Conservation (phyloP, 2,888 invertebrate genomes). For the Drosophila parthenogenetica region DNA sequence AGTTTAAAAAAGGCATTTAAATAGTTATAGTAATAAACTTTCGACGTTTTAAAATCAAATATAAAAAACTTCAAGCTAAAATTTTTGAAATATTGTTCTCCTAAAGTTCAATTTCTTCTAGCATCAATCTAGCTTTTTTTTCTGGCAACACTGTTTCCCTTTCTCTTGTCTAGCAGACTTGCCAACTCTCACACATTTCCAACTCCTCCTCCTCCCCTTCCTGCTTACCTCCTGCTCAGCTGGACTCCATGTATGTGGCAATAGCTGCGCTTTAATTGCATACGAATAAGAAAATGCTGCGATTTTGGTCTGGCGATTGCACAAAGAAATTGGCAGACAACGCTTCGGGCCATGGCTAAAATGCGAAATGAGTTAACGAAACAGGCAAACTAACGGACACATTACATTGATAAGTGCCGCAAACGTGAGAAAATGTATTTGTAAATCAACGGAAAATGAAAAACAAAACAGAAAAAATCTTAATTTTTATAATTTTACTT, state of each 20-base stretch:
- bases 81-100: too few species aligned
- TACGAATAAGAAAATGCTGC: conserved; percentile 36
- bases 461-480: neutral
- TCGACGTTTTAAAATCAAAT: too few species aligned
- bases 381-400: conserved; percentile 15
- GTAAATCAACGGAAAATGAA: conserved; percentile 20
- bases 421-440: conserved; percentile 60
- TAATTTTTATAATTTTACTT: conserved; percentile 9
- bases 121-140: too few species aligned
- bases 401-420: conserved; percentile 54
- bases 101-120: too few species aligned
- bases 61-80: too few species aligned
- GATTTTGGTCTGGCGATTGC: conserved; percentile 66
- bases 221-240: conserved; percentile 14
- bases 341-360: conserved; percentile 48
- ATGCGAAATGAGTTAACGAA: conserved; percentile 40
- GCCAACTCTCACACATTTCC: neutral
- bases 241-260: conserved; percentile 13
- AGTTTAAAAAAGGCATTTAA: too few species aligned
- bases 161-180: neutral
- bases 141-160: too few species aligned
- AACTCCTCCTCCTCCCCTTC: neutral
- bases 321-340: conserved; percentile 72
- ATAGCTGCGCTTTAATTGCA: conserved; percentile 50
- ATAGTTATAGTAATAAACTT: too few species aligned